These are phyloP conservation scores for Phaonia tiefii DNA, from an alignment of 2,888 invertebrate species.

Conservation along the genomic window DNA sequence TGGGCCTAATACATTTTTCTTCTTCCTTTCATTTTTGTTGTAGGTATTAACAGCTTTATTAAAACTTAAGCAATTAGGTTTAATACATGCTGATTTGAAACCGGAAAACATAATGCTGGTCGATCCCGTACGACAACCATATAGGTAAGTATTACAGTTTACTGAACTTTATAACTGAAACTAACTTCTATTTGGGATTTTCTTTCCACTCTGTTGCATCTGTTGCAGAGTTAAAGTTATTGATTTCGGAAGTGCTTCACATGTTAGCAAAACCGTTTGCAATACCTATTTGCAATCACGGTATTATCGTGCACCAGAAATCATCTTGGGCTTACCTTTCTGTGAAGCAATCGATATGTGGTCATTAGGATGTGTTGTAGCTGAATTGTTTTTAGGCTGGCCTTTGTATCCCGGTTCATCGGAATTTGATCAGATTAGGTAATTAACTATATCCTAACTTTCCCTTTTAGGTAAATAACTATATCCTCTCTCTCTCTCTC, in stretches of 20 bases:
- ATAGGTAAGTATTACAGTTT: conserved; percentile 80
- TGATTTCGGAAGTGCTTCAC: conserved; percentile 99
- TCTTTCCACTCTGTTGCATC: conserved; percentile 11
- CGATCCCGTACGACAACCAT: conserved; percentile 98
- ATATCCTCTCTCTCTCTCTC: neutral
- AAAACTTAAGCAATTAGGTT: conserved; percentile 92
- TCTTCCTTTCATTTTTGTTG: no score
- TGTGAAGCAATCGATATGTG: conserved; percentile 99
- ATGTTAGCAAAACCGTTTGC: conserved; percentile 99
- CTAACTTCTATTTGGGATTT: neutral
- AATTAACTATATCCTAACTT: no score
- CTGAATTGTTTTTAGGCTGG: conserved; percentile 99
- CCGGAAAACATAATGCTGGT: conserved; percentile 99
- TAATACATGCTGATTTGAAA: conserved; percentile 99
- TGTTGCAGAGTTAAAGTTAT: conserved; percentile 95
- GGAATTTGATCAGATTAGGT: conserved; percentile 98
- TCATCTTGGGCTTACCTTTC: conserved; percentile 98
- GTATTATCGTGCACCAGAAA: conserved; percentile 98
- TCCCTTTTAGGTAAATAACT: no score
- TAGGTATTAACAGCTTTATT: conserved; percentile 85
- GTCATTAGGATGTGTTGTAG: conserved; percentile 99
- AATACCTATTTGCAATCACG: conserved; percentile 99
- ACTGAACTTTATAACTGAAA: neutral
- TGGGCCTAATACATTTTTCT: no score
- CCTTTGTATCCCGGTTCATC: conserved; percentile 99